Base-by-base conservation (phyloP, 2,888 invertebrate genomes). In the Physocephala rufipes region DNA sequence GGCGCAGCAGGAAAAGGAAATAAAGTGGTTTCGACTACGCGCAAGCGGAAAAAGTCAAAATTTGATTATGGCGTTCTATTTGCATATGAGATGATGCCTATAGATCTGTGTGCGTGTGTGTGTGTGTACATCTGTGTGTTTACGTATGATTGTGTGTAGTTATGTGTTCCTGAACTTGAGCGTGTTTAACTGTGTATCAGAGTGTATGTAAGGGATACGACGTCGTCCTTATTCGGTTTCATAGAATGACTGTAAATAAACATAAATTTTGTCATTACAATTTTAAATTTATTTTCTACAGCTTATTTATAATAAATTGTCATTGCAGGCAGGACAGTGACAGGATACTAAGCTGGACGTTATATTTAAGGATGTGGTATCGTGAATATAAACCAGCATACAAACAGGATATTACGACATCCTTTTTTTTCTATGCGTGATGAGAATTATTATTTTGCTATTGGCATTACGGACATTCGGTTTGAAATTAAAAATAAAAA, bases 1-100 rank as follows among this genome's bases (percentile, higher is more conserved):
- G 71, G 64, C 63, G 67, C 66, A 58, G 71, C 69, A 72, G 74
- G 72, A 74, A 72, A 30, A 72, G 74, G 71, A 74, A 74, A 74
- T 74, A 72, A 71, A 72, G 66, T 69, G 72, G 74, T 74, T 72
- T 72, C 68, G 68, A 74, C 71, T 74, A 74, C 71, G 71, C 72
- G 68, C 62, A 55, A 70, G 65, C 72, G 67, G 66, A 73, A 73
- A 71, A 71, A 70, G 69, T 51, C 64, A 71, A 71, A 70, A 71
- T 71, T 70, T 71, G 59, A 73, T 67, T 71, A 70, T 71, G 19
- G 3, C 15, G 49, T 49, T n/a, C n/a, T n/a, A 71, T 73, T 73
- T 73, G 70, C 73, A 71, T 73, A 67, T 58, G 49, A 15, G 65
- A 53, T 61, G 45, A 45, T 59, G 59, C 28, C 28, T 59, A 30